Conservation (phyloP, 2,888 invertebrate genomes). For the Epiblema foenella region DNA sequence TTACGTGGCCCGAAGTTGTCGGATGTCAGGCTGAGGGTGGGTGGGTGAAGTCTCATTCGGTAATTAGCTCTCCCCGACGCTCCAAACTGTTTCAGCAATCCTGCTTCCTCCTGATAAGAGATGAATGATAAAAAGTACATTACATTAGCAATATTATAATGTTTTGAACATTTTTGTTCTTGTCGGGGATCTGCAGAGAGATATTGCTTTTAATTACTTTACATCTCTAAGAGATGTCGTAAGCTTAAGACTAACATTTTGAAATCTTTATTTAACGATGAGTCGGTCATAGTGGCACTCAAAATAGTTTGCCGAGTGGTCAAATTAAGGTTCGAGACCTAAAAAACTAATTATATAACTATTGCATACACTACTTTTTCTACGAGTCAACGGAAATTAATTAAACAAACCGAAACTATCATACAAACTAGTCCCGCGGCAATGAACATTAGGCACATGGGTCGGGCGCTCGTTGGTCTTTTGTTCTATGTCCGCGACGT, state of each 20-base stretch:
- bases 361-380: no score
- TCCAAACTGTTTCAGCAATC: constrained; percentile 33
- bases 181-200: neutral
- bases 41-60: constrained; percentile 43
- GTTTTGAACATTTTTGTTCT: neutral
- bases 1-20: constrained; percentile 28
- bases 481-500: no score
- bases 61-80: constrained; percentile 41
- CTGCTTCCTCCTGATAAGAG: constrained; percentile 39
- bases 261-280: no score
- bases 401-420: no score
- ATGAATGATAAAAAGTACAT: constrained; percentile 40
- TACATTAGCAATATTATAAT: constrained; percentile 41
- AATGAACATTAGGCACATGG: no score
- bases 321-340: no score
- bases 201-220: neutral
- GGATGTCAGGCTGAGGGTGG: constrained; percentile 27
- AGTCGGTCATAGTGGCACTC: no score
- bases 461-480: no score
- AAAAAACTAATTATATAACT: no score
- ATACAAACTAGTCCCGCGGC: no score
- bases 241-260: neutral
- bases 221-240: neutral
- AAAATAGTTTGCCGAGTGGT: no score
- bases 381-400: no score